Evolutionary conservation across 2,888 invertebrate species (phyloP).

Genomic region (Chironomus tentans): DNA sequence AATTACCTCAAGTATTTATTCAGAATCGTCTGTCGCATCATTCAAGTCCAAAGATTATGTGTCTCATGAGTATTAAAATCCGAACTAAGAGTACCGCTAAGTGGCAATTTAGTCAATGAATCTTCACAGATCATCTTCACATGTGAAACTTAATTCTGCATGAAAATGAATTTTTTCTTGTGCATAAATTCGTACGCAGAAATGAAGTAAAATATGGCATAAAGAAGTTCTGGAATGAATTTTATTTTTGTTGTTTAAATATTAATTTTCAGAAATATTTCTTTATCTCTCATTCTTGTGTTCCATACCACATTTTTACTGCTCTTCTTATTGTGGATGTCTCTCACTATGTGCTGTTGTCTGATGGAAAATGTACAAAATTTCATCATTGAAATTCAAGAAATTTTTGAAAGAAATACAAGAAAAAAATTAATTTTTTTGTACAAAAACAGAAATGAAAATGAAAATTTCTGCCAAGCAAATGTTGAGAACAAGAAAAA

Average conservation of each 20-base stretch:
- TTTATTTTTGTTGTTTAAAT: too few relatives aligned
- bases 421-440: neutral
- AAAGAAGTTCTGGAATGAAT: neutral
- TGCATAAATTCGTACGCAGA: neutral
- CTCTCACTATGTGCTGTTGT: neutral
- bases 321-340: neutral
- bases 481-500: neutral
- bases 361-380: neutral
- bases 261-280: conserved; percentile 20
- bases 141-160: too few relatives aligned
- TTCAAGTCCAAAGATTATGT: too few relatives aligned
- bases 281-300: neutral
- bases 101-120: too few relatives aligned
- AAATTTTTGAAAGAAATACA: neutral
- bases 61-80: too few relatives aligned
- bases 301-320: neutral
- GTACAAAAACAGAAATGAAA: neutral
- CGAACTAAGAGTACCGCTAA: too few relatives aligned
- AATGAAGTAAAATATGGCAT: neutral
- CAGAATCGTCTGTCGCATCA: too few relatives aligned
- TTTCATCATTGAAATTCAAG: neutral
- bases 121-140: too few relatives aligned
- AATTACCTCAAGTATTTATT: too few relatives aligned
- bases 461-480: neutral
- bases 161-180: neutral